Percentiles rank a stretch among this genome's conserved stretches.
Evolutionary conservation across 2,797 vertebrate genomes (phyloP).

Genomic region (Eospalax fontanierii): DNA sequence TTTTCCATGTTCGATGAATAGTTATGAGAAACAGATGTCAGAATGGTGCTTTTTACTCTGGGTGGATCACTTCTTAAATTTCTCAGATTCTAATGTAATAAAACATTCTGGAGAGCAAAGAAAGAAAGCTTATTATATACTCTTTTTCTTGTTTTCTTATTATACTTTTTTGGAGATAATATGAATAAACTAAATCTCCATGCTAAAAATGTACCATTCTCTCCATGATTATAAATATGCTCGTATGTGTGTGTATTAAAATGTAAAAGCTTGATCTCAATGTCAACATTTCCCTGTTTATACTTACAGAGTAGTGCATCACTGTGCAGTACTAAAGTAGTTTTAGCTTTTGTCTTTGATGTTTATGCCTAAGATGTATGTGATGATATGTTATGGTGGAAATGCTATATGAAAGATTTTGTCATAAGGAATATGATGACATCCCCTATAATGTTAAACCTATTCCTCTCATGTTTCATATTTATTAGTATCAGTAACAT

Average conservation of each 20-base stretch:
- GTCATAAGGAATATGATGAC: not conserved
- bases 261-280: not conserved
- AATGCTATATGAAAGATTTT: not conserved
- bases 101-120: not conserved
- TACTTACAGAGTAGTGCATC: not conserved
- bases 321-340: not conserved
- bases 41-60: not conserved
- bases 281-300: not conserved
- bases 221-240: not conserved
- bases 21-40: not conserved
- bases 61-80: not conserved
- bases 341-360: conserved; percentile 4
- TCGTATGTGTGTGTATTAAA: not conserved
- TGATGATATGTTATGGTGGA: not conserved
- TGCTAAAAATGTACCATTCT: no score
- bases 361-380: not conserved
- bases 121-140: not conserved
- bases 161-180: no score
- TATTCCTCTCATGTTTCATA: not conserved
- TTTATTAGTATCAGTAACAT: not conserved
- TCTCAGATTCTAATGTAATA: not conserved
- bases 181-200: not conserved
- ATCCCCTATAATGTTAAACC: not conserved
- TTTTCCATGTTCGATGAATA: not conserved
- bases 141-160: not conserved